Conservation (phyloP, 1,140 invertebrate genomes). For the Glomeris maerens region DNA sequence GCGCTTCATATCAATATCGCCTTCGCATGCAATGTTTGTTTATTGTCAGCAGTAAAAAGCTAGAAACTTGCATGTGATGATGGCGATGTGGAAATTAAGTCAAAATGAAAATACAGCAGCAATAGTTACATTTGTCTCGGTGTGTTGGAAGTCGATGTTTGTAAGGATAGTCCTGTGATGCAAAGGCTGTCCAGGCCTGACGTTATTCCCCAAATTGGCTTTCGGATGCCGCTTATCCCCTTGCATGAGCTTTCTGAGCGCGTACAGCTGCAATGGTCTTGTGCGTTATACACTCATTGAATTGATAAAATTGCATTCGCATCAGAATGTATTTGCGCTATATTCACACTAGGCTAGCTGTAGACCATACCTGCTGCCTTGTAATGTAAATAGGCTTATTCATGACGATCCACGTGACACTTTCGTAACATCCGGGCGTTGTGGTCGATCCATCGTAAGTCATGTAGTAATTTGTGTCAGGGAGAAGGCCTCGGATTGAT, state of each 20-base stretch:
- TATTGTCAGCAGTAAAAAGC: too few relatives aligned
- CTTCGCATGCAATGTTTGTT: neutral
- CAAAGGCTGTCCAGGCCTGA: conserved; percentile 70
- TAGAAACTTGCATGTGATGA: neutral
- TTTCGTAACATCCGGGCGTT: conserved; percentile 82
- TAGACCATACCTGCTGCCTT: conserved; percentile 61
- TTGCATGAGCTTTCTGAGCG: conserved; percentile 67
- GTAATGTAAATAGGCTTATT: conserved; percentile 95
- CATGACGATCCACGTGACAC: conserved; percentile 86
- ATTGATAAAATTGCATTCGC: neutral
- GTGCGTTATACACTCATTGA: neutral
- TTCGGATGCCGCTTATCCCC: conserved; percentile 68
- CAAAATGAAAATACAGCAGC: neutral
- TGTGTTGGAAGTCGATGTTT: conserved; percentile 82
- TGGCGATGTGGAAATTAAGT: neutral
- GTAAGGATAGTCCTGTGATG: conserved; percentile 82
- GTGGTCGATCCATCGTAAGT: conserved; percentile 94
- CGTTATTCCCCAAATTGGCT: conserved; percentile 83
- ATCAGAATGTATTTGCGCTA: neutral
- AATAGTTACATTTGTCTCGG: conserved; percentile 29
- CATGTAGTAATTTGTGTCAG: conserved; percentile 88
- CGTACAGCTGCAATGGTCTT: conserved; percentile 48
- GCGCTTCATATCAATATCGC: neutral
- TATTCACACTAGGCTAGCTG: conserved; percentile 19
- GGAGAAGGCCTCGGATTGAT: conserved; percentile 66